Percentiles rank a stretch among this genome's conserved stretches.
phyloP scores from a whole-genome alignment of 2,888 invertebrate species.

The Elysia crispata region DNA sequence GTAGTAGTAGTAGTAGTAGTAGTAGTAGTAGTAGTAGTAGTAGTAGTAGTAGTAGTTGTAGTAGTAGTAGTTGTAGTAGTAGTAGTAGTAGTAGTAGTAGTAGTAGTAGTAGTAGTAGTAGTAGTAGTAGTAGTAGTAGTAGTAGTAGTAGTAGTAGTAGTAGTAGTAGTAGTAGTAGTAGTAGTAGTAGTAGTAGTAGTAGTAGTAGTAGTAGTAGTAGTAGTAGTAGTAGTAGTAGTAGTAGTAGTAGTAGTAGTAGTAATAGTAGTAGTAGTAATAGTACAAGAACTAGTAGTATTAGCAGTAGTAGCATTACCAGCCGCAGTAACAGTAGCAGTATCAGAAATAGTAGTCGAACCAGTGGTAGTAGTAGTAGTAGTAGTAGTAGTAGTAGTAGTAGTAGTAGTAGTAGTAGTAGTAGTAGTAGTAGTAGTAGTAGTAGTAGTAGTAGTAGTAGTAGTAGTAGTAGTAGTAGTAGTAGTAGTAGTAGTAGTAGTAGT shows the following conservation, averaged over 20 bases:
- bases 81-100: conserved; percentile 14
- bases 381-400: no score
- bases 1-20: conserved; percentile 33
- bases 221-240: conserved; percentile 27
- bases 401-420: conserved; percentile 9
- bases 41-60: conserved; percentile 21
- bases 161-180: conserved; percentile 29
- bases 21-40: conserved; percentile 30
- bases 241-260: conserved; percentile 34
- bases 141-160: conserved; percentile 30
- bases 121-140: conserved; percentile 32
- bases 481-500: conserved; percentile 9
- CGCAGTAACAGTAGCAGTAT: no score
- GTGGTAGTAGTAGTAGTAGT: no score
- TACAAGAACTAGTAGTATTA: no score
- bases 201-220: conserved; percentile 7
- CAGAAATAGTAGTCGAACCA: no score
- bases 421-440: conserved; percentile 9
- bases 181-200: neutral
- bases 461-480: conserved; percentile 9
- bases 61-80: neutral
- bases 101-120: conserved; percentile 33
- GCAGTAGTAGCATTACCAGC: no score
- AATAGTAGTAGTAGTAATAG: no score
- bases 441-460: conserved; percentile 9